Evolutionary conservation across 2,797 vertebrate species (phyloP), one percentile per base, ranked within the genome.

Genomic region (Oreonectes daqikongensis): DNA sequence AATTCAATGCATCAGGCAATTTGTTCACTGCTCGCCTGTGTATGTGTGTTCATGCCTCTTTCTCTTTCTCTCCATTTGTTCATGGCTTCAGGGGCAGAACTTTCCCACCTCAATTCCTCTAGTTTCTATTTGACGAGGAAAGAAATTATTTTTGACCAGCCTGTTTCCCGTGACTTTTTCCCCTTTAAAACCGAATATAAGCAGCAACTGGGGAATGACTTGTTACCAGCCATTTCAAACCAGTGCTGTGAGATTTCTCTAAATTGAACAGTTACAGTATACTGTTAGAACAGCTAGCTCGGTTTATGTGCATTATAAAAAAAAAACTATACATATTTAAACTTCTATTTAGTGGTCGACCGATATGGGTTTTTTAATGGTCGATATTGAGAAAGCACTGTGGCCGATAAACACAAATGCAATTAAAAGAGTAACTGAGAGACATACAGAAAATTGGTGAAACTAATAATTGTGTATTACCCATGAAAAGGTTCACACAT

Each of bases 31-130:
- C 42, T 38, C 17, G 6, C 2, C 2, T 75, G 35, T 32, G 61
- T 42, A 14, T 55, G 22, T 42, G 20, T 65, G 44, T 63, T 30
- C 3, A 20, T 64, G 60, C 3, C 17, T 50, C 24, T n/a, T 24
- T 60, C 35, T 42, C 32, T n/a, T n/a, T 1, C 3, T 20, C 22
- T 24, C 4, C 15, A 74, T 40, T 20, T 24, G 48, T 15, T 32
- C 17, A 59, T 59, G 26, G 55, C 55, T 59, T 59, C 26, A 59
- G 55, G 55, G 55, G 14, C 55, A 30, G 2, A 59, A 59, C 55
- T 30, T 59, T 59, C 26, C 26, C 55, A 59, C 55, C 55, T 30
- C 55, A 30, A 59, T 59, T 30, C 30, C 26, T 59, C 15, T 28
- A 18, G 11, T 59, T 59, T 30, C 12, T 59, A 59, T 59, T 59